Evolutionary conservation across 2,888 invertebrate species (phyloP), one percentile per base, ranked within the genome.

Genomic region (Auanema sp.): DNA sequence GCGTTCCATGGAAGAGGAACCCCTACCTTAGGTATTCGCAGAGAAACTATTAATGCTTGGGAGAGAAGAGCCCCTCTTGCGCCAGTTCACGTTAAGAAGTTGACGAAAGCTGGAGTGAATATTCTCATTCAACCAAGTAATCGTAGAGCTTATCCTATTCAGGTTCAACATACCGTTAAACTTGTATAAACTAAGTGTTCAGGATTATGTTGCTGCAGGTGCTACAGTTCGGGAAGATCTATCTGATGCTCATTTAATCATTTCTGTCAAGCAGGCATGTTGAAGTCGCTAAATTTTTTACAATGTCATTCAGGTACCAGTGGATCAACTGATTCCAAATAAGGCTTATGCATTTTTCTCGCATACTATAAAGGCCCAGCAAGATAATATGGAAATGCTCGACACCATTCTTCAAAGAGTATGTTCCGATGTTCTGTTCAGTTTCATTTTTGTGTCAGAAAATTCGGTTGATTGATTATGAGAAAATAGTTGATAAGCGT

Each of bases 271-370:
- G 83, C 92, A 93, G 85, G 91, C 91, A 0, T 47, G 53, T 6
- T 2, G 25, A 16, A 44, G 4, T 25, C 42, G 6, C 40, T 41
- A 16, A 6, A n/a, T 40, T 3, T 16, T 21, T 41, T 52, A 5
- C 25, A 5, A 25, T 5, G 24, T 10, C n/a, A 55, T 8, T 25
- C 41, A 72, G 67, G 83, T 83, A 11, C 86, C 70, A 80, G 89
- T 93, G 10, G 94, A 95, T 81, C 89, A 91, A 47, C 88, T 99
- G 11, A 90, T 96, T 67, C 93, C 96, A 0, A 91, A 95, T 83
- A 96, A 95, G 86, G 97, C 98, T 0, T 99, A 97, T 84, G 95
- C 94, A 80, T 92, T 98, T 85, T 99, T 99, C 86, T 97, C 97
- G 0, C 98, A 99, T 85, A 98, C 97, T 0, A 99, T 98, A 79